Base-by-base conservation (phyloP, 2,113 vertebrate species). In the Spheniscus mendiculus region DNA sequence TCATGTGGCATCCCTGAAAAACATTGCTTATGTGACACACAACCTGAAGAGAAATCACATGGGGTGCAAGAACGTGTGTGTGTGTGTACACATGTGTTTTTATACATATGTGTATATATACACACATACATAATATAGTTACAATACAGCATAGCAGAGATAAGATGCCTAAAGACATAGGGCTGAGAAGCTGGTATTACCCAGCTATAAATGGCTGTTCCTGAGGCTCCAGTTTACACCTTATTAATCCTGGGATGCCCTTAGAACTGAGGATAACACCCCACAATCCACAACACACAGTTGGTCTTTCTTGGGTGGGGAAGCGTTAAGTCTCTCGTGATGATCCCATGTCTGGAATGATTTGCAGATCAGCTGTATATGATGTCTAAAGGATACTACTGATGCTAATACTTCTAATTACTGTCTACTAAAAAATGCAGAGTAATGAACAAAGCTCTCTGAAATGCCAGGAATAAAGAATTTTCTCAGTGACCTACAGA, bases 401-500 rank as follows among this genome's bases (percentile, higher is more conserved):
- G 80, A 12, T 52, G 62, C 4, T 30, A 61, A 82, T 29, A 19
- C 12, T 84, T 56, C 19, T 65, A 62, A 79, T 44, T 83, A 3
- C 7, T 56, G 0, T 27, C 29, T 25, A 16, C 29, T 44, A 7
- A 69, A 38, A 92, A 89, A 71, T 17, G 29, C 18, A 56, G 19
- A 72, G 19, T 36, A 62, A 89, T 3, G 18, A 83, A 92, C 22
- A 67, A 61, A 77, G 67, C 8, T 4, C 12, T 52, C 14, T 34
- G 32, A 83, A 91, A 74, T 83, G 38, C 72, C n/a, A 20, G 26
- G 25, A 69, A 36, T 74, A 45, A 92, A 79, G 79, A 72, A 26
- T 97, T 97, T 97, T 76, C 90, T 95, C 34, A 26, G 44, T 92
- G 83, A 86, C 97, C 97, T 95, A 97, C 96, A 98, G 98, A 78